These are phyloP conservation scores for Cercocebus atys DNA, from an alignment of 2,113 vertebrate genomes.

Conservation along the genomic window DNA sequence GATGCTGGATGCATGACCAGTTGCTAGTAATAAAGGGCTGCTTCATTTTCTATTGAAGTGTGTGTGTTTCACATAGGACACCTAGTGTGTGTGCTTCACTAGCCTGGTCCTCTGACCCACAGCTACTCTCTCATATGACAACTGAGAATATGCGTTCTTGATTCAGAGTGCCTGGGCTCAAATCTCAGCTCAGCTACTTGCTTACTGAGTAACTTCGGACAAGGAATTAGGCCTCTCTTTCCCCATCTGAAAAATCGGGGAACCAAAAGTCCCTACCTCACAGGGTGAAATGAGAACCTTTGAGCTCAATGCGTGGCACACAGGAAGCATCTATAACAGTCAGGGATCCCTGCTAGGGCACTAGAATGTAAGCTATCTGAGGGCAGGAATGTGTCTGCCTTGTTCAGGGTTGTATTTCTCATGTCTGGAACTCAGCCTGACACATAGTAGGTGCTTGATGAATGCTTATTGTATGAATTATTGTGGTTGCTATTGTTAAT, in stretches of 20 bases:
- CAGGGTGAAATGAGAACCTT: neutral
- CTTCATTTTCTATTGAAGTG: neutral
- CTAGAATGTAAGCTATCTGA: neutral
- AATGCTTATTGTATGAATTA: neutral
- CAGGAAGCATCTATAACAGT: neutral
- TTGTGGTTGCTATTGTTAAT: neutral
- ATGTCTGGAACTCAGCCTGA: neutral
- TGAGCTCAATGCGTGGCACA: neutral
- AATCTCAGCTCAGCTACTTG: neutral
- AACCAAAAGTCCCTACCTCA: too few species aligned
- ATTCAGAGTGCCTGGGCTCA: neutral
- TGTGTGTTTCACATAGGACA: too few species aligned
- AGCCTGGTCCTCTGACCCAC: neutral
- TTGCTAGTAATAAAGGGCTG: neutral
- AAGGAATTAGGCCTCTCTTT: neutral
- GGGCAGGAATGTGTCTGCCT: neutral
- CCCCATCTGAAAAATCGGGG: neutral
- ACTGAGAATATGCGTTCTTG: neutral
- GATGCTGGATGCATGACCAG: accelerated
- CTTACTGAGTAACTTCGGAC: neutral
- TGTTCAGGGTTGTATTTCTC: neutral
- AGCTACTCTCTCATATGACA: neutral
- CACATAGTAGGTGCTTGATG: neutral
- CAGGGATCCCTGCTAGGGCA: neutral
- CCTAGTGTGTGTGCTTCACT: neutral